Evolutionary conservation across 2,797 vertebrate genomes (phyloP).

Genomic region (Rousettus madagascariensis): DNA sequence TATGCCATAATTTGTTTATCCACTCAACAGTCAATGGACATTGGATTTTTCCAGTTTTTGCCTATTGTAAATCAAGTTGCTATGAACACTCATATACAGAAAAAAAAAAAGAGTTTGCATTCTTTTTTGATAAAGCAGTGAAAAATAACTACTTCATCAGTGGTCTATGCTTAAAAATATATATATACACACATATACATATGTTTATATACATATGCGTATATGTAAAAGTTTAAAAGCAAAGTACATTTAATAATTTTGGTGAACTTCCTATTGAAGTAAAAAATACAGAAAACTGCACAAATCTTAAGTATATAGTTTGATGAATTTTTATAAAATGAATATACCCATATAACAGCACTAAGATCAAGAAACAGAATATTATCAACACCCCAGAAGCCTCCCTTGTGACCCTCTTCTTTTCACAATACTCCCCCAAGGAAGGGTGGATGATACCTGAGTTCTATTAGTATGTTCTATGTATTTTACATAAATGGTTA

Average conservation of each 20-base stretch:
- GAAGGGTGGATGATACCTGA: not conserved
- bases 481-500: not conserved
- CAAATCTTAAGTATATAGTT: not conserved
- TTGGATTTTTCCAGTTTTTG: not conserved
- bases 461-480: not conserved
- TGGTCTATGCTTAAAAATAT: not conserved
- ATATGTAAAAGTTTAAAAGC: not conserved
- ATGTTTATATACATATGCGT: not conserved
- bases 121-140: not conserved
- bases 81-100: not conserved
- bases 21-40: not conserved
- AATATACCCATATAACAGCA: not conserved
- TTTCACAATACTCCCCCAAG: not conserved
- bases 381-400: not conserved
- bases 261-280: not conserved
- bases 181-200: not conserved
- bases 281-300: not conserved
- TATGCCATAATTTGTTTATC: not conserved
- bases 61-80: not conserved
- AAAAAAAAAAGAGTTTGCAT: not conserved
- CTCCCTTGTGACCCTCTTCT: not conserved
- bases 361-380: not conserved
- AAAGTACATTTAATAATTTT: not conserved
- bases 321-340: too few species aligned
- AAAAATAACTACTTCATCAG: not conserved